phyloP scores from a whole-genome alignment of 1,140 invertebrate species.

The Epicauta chinensis region DNA sequence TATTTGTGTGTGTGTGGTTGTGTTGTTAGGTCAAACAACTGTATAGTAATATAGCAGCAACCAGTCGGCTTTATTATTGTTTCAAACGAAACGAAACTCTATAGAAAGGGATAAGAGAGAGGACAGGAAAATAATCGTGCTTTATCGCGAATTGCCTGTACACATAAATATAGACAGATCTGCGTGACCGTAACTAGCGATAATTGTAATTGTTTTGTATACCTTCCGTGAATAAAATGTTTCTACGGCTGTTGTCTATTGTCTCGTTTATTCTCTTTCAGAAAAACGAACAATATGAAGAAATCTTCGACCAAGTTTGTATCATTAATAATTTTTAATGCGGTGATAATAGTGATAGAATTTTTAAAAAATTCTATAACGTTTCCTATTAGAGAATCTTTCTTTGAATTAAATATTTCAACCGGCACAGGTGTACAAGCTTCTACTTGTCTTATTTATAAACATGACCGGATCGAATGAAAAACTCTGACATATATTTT shows the following conservation, averaged over 20 bases:
- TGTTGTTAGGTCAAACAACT: no score
- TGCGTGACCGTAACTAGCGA: constrained; percentile 12
- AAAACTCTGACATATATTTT: no score
- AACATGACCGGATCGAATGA: no score
- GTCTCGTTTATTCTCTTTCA: not conserved
- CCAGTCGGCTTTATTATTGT: not conserved
- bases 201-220: constrained; percentile 8
- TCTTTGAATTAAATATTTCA: constrained; percentile 2
- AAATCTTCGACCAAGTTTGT: not conserved
- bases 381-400: no score
- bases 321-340: no score
- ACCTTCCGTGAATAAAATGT: constrained; percentile 2
- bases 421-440: no score
- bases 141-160: constrained; percentile 3
- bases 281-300: constrained; percentile 6
- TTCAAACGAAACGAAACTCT: not conserved
- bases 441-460: no score
- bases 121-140: not conserved
- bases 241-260: not conserved
- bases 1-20: no score
- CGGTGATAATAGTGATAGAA: no score
- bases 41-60: not conserved
- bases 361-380: no score
- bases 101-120: not conserved
- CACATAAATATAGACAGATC: not conserved